Conservation (phyloP, 2,888 invertebrate species). For the Lasioglossum morio region DNA sequence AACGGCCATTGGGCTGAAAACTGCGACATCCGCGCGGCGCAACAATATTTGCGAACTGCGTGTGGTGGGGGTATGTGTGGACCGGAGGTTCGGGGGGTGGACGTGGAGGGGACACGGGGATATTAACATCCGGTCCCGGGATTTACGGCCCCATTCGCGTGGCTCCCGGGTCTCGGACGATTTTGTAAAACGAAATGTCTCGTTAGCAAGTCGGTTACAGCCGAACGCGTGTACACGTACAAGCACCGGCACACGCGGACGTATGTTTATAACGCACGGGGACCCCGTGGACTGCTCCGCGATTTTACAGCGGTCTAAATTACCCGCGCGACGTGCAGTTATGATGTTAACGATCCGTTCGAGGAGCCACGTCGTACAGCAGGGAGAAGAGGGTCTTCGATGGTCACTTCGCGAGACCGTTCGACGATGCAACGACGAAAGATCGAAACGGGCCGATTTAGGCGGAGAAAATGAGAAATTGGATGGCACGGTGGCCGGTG, state of each 20-base stretch:
- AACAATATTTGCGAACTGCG: constrained; percentile 73
- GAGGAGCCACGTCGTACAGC: constrained; percentile 42
- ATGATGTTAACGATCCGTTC: constrained; percentile 81
- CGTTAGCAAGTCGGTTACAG: constrained; percentile 80
- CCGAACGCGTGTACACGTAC: constrained; percentile 45
- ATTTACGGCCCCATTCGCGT: constrained; percentile 79
- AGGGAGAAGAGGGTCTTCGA: constrained; percentile 17
- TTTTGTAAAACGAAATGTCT: constrained; percentile 83
- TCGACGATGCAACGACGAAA: neutral
- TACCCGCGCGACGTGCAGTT: constrained; percentile 78
- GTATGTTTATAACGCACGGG: constrained; percentile 49
- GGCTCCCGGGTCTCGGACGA: constrained; percentile 77
- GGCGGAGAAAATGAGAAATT: neutral
- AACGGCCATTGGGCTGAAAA: constrained; percentile 72
- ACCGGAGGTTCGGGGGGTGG: neutral
- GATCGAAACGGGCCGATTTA: neutral
- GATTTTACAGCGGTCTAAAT: constrained; percentile 83
- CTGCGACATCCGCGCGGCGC: constrained; percentile 67
- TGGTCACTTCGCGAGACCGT: constrained; percentile 26
- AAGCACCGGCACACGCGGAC: neutral
- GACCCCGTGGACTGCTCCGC: constrained; percentile 69
- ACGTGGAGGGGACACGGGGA: constrained; percentile 54
- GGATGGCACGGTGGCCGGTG: neutral
- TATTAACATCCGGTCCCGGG: constrained; percentile 82
- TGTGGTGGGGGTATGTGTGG: neutral